A percentile compares a stretch with the other conserved stretches of the same genome.
These are phyloP conservation scores for Nephotettix cincticeps DNA, from an alignment of 1,140 invertebrate species.

Conservation along the genomic window DNA sequence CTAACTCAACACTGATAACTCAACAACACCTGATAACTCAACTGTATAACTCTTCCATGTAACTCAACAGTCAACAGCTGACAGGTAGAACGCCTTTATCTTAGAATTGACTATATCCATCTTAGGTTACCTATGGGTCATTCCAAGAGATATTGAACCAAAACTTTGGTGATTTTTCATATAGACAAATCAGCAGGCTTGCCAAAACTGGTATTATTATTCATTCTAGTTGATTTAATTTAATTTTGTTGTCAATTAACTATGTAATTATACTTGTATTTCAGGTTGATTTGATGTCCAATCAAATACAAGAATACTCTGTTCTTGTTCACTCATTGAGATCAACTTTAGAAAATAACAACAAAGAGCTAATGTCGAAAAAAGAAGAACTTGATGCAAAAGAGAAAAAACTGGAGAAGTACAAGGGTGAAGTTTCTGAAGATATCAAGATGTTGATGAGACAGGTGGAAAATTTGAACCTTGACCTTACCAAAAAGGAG, in stretches of 20 bases:
- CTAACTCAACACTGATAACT: no score
- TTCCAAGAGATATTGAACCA: not conserved
- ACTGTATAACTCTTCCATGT: no score
- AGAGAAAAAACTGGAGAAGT: not conserved
- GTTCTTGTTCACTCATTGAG: not conserved
- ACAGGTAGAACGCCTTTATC: no score
- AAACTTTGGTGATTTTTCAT: not conserved
- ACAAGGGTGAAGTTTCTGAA: not conserved
- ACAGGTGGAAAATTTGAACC: not conserved
- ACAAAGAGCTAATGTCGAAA: not conserved
- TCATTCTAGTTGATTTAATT: no score
- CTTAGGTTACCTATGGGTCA: not conserved
- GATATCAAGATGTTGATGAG: constrained; percentile 1
- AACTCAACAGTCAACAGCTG: no score
- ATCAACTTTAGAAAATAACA: not conserved
- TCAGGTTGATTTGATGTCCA: not conserved
- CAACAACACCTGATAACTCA: no score
- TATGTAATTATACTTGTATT: no score
- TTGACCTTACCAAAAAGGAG: not conserved
- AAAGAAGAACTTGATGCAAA: not conserved
- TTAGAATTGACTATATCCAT: no score
- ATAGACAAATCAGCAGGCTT: not conserved
- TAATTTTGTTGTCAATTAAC: no score
- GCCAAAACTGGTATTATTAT: no score
- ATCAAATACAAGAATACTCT: not conserved